Evolutionary conservation across 1,140 invertebrate species (phyloP).

Genomic region (Cardiocondyla obscurior): DNA sequence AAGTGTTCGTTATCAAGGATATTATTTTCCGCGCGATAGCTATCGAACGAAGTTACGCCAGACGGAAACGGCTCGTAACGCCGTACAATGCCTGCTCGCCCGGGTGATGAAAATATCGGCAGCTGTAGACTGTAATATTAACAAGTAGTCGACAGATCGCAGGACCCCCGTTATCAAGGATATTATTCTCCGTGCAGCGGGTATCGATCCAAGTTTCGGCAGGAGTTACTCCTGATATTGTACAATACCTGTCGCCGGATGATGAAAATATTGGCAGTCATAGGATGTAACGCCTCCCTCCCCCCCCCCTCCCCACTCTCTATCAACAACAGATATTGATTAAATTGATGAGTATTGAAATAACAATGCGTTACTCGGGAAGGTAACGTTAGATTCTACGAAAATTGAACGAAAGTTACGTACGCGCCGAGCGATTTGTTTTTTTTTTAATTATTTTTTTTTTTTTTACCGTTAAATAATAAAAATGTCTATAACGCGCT

Average conservation of each 20-base stretch:
- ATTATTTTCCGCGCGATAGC: conserved; percentile 30
- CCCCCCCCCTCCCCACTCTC: too few relatives aligned
- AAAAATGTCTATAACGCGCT: neutral
- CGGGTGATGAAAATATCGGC: conserved; percentile 40
- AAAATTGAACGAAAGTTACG: conserved; percentile 8
- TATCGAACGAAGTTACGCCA: neutral
- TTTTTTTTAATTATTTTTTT: too few relatives aligned
- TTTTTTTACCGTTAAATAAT: neutral
- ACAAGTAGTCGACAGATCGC: conserved; percentile 35
- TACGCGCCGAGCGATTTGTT: too few relatives aligned
- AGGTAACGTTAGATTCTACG: neutral
- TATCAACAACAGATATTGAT: conserved; percentile 5
- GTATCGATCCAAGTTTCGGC: conserved; percentile 28
- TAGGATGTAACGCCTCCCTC: neutral
- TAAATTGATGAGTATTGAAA: too few relatives aligned
- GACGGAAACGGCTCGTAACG: conserved; percentile 7
- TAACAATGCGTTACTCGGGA: neutral
- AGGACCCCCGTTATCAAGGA: conserved; percentile 34
- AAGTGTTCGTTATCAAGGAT: neutral
- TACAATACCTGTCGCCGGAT: conserved; percentile 17
- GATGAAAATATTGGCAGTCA: conserved; percentile 31
- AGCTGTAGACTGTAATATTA: conserved; percentile 32
- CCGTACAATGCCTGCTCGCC: conserved; percentile 3
- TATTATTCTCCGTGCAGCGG: conserved; percentile 25
- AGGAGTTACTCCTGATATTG: conserved; percentile 23